Evolutionary conservation across 2,113 vertebrate species (phyloP).

Genomic region (Gobius niger): DNA sequence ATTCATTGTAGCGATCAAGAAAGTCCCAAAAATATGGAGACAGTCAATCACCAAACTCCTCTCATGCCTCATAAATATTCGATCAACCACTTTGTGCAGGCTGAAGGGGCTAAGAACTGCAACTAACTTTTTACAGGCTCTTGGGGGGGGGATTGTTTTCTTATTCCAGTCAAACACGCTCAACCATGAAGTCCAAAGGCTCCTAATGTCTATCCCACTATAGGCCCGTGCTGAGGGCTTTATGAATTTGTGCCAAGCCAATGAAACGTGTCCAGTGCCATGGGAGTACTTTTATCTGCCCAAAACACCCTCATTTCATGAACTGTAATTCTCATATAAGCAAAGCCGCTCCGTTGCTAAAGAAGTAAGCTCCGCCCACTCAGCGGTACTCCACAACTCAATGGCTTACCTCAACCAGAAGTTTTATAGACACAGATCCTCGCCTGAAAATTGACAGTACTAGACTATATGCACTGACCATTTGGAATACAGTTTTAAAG

Average conservation of each 20-base stretch:
- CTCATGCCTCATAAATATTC: too few relatives aligned
- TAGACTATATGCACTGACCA: too few relatives aligned
- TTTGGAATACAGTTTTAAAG: too few relatives aligned
- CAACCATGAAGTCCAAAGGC: slow-evolving; percentile 44
- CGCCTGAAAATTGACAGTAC: too few relatives aligned
- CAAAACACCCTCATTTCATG: slow-evolving; percentile 45
- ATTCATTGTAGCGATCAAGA: too few relatives aligned
- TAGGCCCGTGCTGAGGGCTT: slow-evolving; percentile 40
- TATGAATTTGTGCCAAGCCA: slow-evolving; percentile 31
- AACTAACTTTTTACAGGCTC: slow-evolving; percentile 44
- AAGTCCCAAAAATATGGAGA: too few relatives aligned
- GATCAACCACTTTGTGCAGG: too few relatives aligned
- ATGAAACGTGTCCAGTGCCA: slow-evolving; percentile 23
- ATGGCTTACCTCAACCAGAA: neutral
- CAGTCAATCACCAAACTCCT: too few relatives aligned
- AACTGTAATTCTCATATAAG: slow-evolving; percentile 39
- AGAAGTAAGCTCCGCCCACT: slow-evolving; percentile 24
- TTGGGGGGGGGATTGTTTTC: slow-evolving; percentile 60
- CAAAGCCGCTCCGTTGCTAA: slow-evolving; percentile 46
- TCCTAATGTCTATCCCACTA: slow-evolving; percentile 54
- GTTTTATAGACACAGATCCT: too few relatives aligned
- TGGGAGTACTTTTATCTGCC: slow-evolving; percentile 41
- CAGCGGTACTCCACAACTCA: slow-evolving; percentile 22
- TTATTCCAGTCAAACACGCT: slow-evolving; percentile 49
- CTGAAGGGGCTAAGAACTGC: too few relatives aligned